Conservation (phyloP, 2,888 invertebrate species). For the Sisyra nigra region DNA sequence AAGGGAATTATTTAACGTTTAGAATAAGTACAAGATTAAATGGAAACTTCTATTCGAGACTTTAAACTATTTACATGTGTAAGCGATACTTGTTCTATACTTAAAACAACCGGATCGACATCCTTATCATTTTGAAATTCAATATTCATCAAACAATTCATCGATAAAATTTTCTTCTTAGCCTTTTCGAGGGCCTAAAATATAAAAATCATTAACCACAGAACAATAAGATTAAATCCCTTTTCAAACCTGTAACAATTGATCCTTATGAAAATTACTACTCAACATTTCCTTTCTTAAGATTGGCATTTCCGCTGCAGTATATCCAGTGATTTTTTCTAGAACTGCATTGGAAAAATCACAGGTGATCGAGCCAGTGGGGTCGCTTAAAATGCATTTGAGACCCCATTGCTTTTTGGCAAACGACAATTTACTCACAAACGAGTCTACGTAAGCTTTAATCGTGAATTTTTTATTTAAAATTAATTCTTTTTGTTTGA, state of each 20-base stretch:
- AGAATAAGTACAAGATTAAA: no score
- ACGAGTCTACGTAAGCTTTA: constrained; percentile 36
- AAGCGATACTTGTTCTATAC: constrained; percentile 10
- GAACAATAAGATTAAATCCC: background rate
- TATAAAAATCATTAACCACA: constrained; percentile 5
- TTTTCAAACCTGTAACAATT: constrained; percentile 1
- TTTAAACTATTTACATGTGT: constrained; percentile 3
- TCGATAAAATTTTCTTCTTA: constrained; percentile 16
- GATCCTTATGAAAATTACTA: constrained; percentile 7
- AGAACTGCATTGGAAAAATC: constrained; percentile 39
- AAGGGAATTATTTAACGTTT: no score
- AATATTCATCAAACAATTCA: constrained; percentile 21
- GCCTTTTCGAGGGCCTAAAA: constrained; percentile 19
- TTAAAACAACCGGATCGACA: constrained; percentile 17
- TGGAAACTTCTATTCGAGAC: background rate
- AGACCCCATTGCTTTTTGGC: constrained; percentile 36
- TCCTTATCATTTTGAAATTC: constrained; percentile 15
- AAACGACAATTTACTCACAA: constrained; percentile 37
- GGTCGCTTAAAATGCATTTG: constrained; percentile 38
- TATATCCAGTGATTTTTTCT: constrained; percentile 31
- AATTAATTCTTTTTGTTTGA: constrained; percentile 18
- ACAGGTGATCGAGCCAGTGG: constrained; percentile 35
- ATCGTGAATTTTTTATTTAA: constrained; percentile 32
- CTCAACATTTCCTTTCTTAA: constrained; percentile 26
- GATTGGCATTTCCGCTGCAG: constrained; percentile 30